phyloP scores from a whole-genome alignment of 1,140 invertebrate species.

The Drosophila mojavensis region DNA sequence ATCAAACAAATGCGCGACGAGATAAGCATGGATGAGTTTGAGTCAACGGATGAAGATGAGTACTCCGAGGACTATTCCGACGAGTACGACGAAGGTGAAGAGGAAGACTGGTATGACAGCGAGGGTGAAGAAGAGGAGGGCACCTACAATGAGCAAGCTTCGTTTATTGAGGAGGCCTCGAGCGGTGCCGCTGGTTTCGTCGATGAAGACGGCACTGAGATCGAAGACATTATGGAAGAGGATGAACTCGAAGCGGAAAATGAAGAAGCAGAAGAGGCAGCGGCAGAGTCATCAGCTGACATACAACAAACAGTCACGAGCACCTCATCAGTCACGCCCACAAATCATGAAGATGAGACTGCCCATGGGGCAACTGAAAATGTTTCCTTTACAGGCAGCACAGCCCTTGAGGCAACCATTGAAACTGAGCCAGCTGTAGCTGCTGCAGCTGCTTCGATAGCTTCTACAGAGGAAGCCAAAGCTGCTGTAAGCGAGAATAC shows the following conservation, averaged over 20 bases:
- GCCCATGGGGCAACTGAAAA: constrained; percentile 37
- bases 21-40: constrained; percentile 86
- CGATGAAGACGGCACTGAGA: constrained; percentile 62
- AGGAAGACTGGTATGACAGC: constrained; percentile 85
- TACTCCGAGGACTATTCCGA: constrained; percentile 85
- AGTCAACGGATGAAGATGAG: constrained; percentile 85
- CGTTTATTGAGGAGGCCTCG: constrained; percentile 63
- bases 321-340: constrained; percentile 61
- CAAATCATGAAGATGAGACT: constrained; percentile 46
- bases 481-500: not conserved
- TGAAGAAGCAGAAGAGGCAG: not conserved
- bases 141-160: constrained; percentile 54
- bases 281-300: constrained; percentile 11
- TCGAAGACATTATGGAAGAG: constrained; percentile 68
- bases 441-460: no score
- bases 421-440: not conserved
- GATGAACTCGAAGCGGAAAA: constrained; percentile 34
- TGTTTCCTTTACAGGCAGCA: constrained; percentile 53
- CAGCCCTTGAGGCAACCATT: not conserved
- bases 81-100: constrained; percentile 81
- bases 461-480: not conserved
- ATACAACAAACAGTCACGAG: constrained; percentile 52
- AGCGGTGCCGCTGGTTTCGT: constrained; percentile 43
- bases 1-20: constrained; percentile 87
- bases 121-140: constrained; percentile 83